Evolutionary conservation across 2,113 vertebrate species (phyloP).

Genomic region (Gymnocephalus cernua): DNA sequence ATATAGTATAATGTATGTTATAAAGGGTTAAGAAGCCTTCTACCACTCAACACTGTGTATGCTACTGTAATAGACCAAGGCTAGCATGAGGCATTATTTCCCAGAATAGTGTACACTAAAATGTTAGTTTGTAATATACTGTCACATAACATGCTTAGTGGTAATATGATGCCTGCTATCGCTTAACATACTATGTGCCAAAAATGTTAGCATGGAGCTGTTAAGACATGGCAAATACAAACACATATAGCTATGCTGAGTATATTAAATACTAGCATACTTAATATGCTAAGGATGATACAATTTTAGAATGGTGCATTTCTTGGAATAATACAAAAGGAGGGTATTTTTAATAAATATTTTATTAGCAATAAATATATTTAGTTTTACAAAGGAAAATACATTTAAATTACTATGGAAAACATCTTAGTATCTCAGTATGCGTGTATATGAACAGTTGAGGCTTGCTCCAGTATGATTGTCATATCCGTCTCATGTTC

Average conservation of each 20-base stretch:
- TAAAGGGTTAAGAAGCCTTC: not conserved
- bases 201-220: not conserved
- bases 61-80: no score
- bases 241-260: no score
- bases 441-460: slow-evolving; percentile 45
- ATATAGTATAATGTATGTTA: not conserved
- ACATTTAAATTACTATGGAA: not conserved
- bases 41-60: not conserved
- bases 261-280: not conserved
- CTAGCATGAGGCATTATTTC: not conserved
- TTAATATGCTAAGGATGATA: not conserved
- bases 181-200: not conserved
- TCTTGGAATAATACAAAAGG: not conserved
- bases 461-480: slow-evolving; percentile 11
- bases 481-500: slow-evolving; percentile 30
- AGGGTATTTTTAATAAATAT: not conserved
- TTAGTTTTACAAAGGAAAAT: not conserved
- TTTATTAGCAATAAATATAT: slow-evolving; percentile 36
- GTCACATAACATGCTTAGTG: not conserved
- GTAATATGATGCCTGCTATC: not conserved
- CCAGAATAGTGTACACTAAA: not conserved
- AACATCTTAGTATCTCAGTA: not conserved
- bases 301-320: not conserved
- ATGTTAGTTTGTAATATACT: not conserved
- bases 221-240: no score